phyloP scores from a whole-genome alignment of 2,113 vertebrate species.

The Eira barbara region DNA sequence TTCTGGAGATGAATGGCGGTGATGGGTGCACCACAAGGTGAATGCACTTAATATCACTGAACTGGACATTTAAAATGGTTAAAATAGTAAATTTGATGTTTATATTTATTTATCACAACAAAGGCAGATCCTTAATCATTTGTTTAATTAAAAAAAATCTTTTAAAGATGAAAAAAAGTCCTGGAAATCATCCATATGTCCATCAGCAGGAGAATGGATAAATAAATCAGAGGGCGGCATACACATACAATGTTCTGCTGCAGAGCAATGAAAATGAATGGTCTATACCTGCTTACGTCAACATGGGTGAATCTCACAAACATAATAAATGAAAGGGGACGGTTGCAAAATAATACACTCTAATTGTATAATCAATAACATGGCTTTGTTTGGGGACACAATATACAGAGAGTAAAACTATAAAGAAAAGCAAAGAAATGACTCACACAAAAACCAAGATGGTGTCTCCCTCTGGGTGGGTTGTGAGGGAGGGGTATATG shows the following conservation, averaged over 20 bases:
- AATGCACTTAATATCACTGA: background rate
- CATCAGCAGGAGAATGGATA: background rate
- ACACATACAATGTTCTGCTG: rapidly evolving
- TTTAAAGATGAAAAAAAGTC: background rate
- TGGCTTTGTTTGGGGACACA: background rate
- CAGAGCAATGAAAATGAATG: rapidly evolving
- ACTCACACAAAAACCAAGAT: background rate
- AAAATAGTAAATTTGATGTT: background rate
- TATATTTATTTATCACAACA: background rate
- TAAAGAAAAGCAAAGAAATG: background rate
- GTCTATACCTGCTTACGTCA: rapidly evolving
- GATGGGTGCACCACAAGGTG: background rate
- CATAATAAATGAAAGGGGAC: background rate
- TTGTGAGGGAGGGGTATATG: background rate
- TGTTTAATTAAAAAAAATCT: background rate
- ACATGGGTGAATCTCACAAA: too few species aligned
- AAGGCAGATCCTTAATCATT: background rate
- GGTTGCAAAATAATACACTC: background rate
- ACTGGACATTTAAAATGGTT: background rate
- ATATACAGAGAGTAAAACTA: background rate
- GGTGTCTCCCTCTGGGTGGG: background rate
- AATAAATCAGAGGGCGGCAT: rapidly evolving
- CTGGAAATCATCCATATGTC: background rate
- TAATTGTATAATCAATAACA: background rate
- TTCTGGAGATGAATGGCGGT: background rate